Evolutionary conservation across 2,113 vertebrate species (phyloP).

Genomic region (Leptobrachium ailaonicum): DNA sequence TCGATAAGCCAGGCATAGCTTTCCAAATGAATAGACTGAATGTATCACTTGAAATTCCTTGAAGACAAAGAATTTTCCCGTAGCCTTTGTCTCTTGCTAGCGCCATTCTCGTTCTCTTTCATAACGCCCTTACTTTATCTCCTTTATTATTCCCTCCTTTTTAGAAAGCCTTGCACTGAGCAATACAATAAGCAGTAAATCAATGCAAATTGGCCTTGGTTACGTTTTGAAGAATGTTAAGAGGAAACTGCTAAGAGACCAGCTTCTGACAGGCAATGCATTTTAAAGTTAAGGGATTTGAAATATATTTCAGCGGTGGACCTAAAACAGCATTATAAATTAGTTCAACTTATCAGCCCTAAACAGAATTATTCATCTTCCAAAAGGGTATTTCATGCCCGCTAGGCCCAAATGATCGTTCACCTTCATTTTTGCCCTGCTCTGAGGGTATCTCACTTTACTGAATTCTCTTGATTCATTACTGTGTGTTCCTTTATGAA

Average conservation of each 20-base stretch:
- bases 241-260: constrained; percentile 82
- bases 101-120: constrained; percentile 54
- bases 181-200: constrained; percentile 88
- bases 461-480: constrained; percentile 87
- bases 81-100: constrained; percentile 54
- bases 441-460: constrained; percentile 81
- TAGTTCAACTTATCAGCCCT: constrained; percentile 87
- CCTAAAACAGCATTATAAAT: constrained; percentile 92
- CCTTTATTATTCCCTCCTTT: constrained; percentile 50
- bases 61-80: constrained; percentile 28
- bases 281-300: constrained; percentile 86
- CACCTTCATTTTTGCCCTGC: constrained; percentile 84
- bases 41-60: constrained; percentile 29
- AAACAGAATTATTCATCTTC: constrained; percentile 92
- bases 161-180: constrained; percentile 78
- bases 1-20: constrained; percentile 22
- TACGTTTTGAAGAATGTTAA: constrained; percentile 86
- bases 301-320: constrained; percentile 85
- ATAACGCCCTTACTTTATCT: constrained; percentile 56
- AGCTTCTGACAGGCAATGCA: constrained; percentile 81
- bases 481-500: constrained; percentile 85
- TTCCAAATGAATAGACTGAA: constrained; percentile 51
- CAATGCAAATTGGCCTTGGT: constrained; percentile 84
- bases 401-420: constrained; percentile 84
- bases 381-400: constrained; percentile 89